Conservation (phyloP, 2,888 invertebrate genomes). For the Synergus gifuensis region DNA sequence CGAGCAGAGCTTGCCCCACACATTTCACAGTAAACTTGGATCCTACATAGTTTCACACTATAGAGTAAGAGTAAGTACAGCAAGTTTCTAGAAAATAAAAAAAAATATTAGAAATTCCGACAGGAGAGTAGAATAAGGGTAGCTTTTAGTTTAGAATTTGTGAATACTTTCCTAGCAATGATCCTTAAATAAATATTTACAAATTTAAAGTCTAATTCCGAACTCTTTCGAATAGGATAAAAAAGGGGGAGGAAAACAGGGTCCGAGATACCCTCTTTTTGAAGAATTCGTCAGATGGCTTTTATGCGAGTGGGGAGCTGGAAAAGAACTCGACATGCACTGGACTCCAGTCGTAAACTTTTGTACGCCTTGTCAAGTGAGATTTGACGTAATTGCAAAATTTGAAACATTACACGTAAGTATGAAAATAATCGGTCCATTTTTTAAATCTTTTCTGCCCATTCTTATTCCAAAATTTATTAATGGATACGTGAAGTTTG, state of each 20-base stretch:
- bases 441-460: no score
- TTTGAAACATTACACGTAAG: constrained; percentile 89
- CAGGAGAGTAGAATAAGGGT: not conserved
- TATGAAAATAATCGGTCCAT: constrained; percentile 26
- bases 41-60: constrained; percentile 88
- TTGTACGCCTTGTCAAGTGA: constrained; percentile 91
- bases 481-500: no score
- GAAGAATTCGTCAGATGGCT: constrained; percentile 90
- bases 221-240: constrained; percentile 61
- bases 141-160: not conserved
- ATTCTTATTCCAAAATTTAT: no score
- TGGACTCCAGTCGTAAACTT: constrained; percentile 92
- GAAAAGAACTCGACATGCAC: constrained; percentile 88
- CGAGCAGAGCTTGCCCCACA: constrained; percentile 89
- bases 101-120: not conserved
- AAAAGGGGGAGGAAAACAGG: constrained; percentile 73
- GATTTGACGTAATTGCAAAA: constrained; percentile 89
- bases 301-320: constrained; percentile 83
- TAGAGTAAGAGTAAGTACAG: constrained; percentile 80
- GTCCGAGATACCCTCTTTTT: constrained; percentile 86
- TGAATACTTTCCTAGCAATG: not conserved
- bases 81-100: not conserved
- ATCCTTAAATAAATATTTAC: not conserved
- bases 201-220: not conserved
- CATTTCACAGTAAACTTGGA: constrained; percentile 89